These are phyloP conservation scores for Serranus cabrilla DNA, from an alignment of 2,797 vertebrate species.

Conservation along the genomic window DNA sequence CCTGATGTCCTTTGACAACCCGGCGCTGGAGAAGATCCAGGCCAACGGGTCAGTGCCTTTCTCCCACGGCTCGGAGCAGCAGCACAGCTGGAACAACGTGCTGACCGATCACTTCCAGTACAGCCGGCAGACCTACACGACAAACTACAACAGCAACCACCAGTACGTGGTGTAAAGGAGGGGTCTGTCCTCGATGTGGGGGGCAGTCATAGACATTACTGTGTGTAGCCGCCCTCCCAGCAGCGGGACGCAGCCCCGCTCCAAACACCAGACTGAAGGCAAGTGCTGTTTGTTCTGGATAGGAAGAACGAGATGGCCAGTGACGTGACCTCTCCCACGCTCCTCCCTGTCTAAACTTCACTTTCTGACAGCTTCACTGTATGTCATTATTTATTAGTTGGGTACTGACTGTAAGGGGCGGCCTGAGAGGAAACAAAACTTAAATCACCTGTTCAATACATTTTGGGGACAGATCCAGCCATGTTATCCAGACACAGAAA, in stretches of 20 bases:
- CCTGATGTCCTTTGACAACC: constrained; percentile 83
- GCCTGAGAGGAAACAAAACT: constrained; percentile 19
- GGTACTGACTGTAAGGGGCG: constrained; percentile 18
- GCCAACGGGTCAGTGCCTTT: constrained; percentile 89
- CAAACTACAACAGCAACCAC: constrained; percentile 85
- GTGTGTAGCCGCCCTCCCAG: constrained; percentile 43
- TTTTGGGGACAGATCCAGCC: constrained; percentile 12
- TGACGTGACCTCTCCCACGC: constrained; percentile 41
- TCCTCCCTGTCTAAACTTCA: constrained; percentile 46
- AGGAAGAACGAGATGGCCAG: constrained; percentile 45
- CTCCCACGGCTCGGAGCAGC: constrained; percentile 86
- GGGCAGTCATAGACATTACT: constrained; percentile 63
- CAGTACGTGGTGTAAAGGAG: constrained; percentile 92
- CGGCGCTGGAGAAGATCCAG: constrained; percentile 85
- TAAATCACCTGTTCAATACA: constrained; percentile 27
- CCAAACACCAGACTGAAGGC: constrained; percentile 69
- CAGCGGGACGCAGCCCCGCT: constrained; percentile 46
- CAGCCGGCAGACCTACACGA: constrained; percentile 88
- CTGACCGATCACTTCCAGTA: constrained; percentile 95
- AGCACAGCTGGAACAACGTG: constrained; percentile 86
- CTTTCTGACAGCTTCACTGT: constrained; percentile 42
- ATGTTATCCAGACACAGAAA: neutral
- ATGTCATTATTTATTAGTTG: constrained; percentile 53
- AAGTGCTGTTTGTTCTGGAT: constrained; percentile 59
- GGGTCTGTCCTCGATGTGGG: constrained; percentile 13